Conservation (phyloP, 2,888 invertebrate species). For the Fabriciana adippe region DNA sequence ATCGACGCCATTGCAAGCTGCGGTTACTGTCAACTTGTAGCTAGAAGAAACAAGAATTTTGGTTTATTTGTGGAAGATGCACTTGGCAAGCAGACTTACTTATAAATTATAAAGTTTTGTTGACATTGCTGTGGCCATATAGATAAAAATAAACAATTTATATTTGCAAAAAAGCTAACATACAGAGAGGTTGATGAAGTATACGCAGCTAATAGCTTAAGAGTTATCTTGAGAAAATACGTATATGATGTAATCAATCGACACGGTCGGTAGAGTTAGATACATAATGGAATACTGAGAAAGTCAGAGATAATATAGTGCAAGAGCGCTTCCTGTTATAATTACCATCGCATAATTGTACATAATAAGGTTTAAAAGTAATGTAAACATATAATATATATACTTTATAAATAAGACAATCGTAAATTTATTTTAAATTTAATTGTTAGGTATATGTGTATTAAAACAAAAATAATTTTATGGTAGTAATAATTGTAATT, state of each 20-base stretch:
- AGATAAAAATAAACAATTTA: neutral
- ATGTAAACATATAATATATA: no score
- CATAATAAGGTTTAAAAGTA: no score
- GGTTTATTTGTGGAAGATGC: constrained; percentile 18
- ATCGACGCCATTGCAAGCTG: constrained; percentile 16
- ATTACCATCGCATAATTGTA: constrained; percentile 4
- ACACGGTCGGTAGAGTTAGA: constrained; percentile 43
- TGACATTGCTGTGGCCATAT: neutral
- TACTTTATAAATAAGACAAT: no score
- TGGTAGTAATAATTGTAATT: no score
- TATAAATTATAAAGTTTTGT: constrained; percentile 1
- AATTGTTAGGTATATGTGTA: no score
- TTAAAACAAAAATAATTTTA: no score
- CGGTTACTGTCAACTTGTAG: constrained; percentile 21
- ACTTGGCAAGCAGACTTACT: constrained; percentile 3
- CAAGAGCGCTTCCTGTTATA: constrained; percentile 13
- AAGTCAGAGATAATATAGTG: constrained; percentile 20
- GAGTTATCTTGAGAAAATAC: constrained; percentile 67
- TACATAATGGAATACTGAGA: constrained; percentile 46
- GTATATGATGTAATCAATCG: constrained; percentile 65
- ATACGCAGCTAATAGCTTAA: constrained; percentile 46
- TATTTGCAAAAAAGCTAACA: constrained; percentile 26
- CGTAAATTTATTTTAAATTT: no score
- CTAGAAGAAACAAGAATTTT: constrained; percentile 15
- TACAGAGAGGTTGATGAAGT: constrained; percentile 54